These are phyloP conservation scores for Leguminivora glycinivorella DNA, from an alignment of 1,140 invertebrate species.

Conservation along the genomic window DNA sequence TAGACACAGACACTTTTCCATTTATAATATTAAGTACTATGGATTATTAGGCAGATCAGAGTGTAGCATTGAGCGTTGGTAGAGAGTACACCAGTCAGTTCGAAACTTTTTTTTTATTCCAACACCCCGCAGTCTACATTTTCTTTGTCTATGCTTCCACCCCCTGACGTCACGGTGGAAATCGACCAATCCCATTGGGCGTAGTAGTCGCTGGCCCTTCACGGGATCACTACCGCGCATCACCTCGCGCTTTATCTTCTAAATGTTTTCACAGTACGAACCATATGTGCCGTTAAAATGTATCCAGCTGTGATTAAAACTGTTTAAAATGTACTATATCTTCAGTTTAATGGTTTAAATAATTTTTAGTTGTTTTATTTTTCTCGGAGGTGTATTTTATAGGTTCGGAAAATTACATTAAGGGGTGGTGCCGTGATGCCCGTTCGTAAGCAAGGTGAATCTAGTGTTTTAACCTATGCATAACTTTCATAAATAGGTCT, in stretches of 20 bases:
- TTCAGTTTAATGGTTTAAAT: constrained; percentile 49
- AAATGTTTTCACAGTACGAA: constrained; percentile 70
- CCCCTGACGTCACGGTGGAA: constrained; percentile 76
- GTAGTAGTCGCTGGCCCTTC: constrained; percentile 66
- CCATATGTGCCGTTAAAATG: constrained; percentile 61
- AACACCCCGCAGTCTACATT: constrained; percentile 55
- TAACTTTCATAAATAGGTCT: neutral
- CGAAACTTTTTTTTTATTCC: constrained; percentile 37
- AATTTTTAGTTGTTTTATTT: constrained; percentile 64
- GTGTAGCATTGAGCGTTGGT: neutral
- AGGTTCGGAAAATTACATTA: constrained; percentile 71
- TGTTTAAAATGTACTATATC: constrained; percentile 61
- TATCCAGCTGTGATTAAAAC: constrained; percentile 59
- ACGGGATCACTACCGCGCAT: constrained; percentile 65
- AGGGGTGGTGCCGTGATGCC: constrained; percentile 78
- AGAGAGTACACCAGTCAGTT: neutral
- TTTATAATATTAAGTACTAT: too few relatives aligned
- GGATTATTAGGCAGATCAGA: too few relatives aligned
- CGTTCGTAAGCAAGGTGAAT: constrained; percentile 79
- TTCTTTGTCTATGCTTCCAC: constrained; percentile 71
- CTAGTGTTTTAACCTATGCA: constrained; percentile 29
- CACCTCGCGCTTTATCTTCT: constrained; percentile 54
- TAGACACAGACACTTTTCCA: too few relatives aligned
- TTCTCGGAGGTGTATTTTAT: constrained; percentile 53
- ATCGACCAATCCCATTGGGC: constrained; percentile 75